A percentile compares a stretch with the other conserved stretches of the same genome.
phyloP scores from a whole-genome alignment of 1,140 invertebrate species.

The Leptinotarsa defecta region DNA sequence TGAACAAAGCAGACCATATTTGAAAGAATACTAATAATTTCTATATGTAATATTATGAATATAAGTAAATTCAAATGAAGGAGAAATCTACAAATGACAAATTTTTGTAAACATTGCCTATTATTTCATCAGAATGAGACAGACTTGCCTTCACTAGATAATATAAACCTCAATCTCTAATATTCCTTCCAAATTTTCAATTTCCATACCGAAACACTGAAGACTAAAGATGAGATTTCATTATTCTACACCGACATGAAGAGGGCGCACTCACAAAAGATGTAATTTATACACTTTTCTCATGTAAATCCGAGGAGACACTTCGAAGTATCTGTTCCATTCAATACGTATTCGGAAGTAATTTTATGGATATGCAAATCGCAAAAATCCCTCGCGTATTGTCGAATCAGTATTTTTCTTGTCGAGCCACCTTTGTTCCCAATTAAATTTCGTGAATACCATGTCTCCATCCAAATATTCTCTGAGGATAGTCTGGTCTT shows the following conservation, averaged over 20 bases:
- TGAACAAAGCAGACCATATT: too few species aligned
- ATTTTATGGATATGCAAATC: conserved; percentile 8
- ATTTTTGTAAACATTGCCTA: too few species aligned
- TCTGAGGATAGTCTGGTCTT: conserved; percentile 28
- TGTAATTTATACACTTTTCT: conserved; percentile 6
- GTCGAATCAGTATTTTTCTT: conserved; percentile 3
- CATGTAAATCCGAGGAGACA: not conserved
- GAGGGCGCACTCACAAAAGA: not conserved
- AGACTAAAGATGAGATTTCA: conserved; percentile 3
- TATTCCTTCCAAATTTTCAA: not conserved
- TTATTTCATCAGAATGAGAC: too few species aligned
- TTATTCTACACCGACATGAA: not conserved
- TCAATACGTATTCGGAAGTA: not conserved
- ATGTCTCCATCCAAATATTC: not conserved
- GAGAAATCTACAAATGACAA: too few species aligned
- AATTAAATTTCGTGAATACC: not conserved
- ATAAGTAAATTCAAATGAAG: too few species aligned
- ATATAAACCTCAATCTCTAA: too few species aligned
- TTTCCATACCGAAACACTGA: conserved; percentile 3
- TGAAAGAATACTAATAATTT: too few species aligned
- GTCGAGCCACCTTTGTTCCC: not conserved
- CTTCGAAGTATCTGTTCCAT: not conserved
- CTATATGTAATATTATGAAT: too few species aligned
- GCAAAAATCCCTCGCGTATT: conserved; percentile 5
- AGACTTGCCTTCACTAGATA: too few species aligned